Percentiles rank a stretch among this genome's conserved stretches.
phyloP scores from a whole-genome alignment of 2,113 vertebrate genomes.

The Eulemur macaco region DNA sequence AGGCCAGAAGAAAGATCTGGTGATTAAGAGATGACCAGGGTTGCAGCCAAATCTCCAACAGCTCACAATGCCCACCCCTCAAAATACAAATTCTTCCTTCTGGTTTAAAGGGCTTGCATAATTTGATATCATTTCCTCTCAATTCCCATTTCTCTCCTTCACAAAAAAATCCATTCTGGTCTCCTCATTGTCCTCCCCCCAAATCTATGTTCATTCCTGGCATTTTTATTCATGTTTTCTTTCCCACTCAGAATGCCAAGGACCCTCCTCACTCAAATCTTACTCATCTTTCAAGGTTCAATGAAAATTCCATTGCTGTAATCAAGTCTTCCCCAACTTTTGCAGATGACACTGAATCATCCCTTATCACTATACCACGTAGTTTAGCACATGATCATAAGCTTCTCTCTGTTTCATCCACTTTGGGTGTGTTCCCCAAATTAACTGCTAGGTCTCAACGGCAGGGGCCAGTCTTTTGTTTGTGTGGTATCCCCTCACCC shows the following conservation, averaged over 20 bases:
- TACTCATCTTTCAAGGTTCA: not conserved
- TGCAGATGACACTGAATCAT: not conserved
- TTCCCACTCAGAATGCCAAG: not conserved
- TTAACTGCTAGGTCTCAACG: not conserved
- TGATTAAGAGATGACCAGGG: not conserved
- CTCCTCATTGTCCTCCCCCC: not conserved
- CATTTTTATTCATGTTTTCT: not conserved
- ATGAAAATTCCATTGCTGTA: not conserved
- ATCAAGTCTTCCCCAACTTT: not conserved
- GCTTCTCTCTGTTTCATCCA: not conserved
- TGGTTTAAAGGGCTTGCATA: not conserved
- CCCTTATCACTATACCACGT: not conserved
- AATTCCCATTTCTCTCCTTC: not conserved
- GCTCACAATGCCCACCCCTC: not conserved
- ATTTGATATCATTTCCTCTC: slow-evolving; percentile 5
- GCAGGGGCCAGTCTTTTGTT: not conserved
- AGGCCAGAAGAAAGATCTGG: not conserved
- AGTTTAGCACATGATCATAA: not conserved
- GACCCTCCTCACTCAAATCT: not conserved
- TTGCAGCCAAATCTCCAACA: not conserved
- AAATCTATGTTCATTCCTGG: not conserved
- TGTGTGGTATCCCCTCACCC: not conserved
- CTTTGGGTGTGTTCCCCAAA: not conserved
- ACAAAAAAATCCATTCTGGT: not conserved
- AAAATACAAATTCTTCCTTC: not conserved